Evolutionary conservation across 2,888 invertebrate species (phyloP), one percentile per base, ranked within the genome.

Genomic region (Chrysodeixis includens): DNA sequence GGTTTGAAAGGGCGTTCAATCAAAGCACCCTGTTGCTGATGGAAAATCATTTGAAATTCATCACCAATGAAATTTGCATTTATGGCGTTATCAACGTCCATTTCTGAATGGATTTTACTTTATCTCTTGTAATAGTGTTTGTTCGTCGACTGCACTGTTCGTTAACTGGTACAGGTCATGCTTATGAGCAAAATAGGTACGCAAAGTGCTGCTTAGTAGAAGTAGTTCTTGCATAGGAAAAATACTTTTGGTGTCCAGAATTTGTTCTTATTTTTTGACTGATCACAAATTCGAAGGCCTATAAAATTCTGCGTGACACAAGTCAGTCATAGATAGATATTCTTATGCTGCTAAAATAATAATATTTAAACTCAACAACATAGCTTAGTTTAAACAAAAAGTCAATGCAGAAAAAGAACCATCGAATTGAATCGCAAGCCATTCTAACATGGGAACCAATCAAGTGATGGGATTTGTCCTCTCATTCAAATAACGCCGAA

Each of bases 11-110:
- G 56, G 9, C 49, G 66, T 63, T 67, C 59, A 61, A 54, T 59
- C 49, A 46, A 16, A 56, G 49, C 46, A 18, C 14, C 18, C 54
- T 16, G n/a, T 16, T 49, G 44, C 16, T 46, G 44, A 26, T 22
- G 12, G 26, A 40, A 35, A 56, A 62, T 64, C 44, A 59, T 59
- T 67, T 67, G 61, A 44, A 76, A 67, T 56, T 76, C 60, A 16
- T 64, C 63, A 76, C 58, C 44, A 56, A 14, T 16, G 22, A 9
- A 26, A 46, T 22, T 56, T 52, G 4, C 10, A 52, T 56, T 46
- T 20, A 61, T 56, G 46, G n/a, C 16, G 20, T 49, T 9, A 10
- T 40, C 1, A 7, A 6, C n/a, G 40, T n/a, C 40, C 40, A 6
- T 40, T 40, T 7, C n/a, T 6, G 40, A 49, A 49, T 10, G 3